Evolutionary conservation across 2,888 invertebrate species (phyloP), one percentile per base, ranked within the genome.

Genomic region (Nomada flava): DNA sequence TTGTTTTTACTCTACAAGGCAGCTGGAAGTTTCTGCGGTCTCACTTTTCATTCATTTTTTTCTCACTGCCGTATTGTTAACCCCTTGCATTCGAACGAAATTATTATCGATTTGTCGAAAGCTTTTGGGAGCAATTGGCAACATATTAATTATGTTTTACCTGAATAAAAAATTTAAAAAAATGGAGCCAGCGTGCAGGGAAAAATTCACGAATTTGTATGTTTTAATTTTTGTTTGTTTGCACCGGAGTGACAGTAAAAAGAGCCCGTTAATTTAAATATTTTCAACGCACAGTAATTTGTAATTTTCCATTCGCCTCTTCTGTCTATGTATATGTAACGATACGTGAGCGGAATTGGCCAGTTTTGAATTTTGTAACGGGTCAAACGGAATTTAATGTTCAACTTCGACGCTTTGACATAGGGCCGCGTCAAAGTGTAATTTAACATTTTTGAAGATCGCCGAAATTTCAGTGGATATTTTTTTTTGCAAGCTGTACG

Each of bases 21-120:
- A 44, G 29, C 29, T 7, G 47, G 20, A 72, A 63, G 42, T 47
- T 53, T 55, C 20, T 50, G 18, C 11, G 44, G 2, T 42, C 13
- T 5, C 36, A 36, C 20, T 52, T 18, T 4, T 13, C 20, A 44
- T 9, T 44, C 11, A 4, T 13, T 4, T 11, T 52, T 36, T 23
- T 4, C 23, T n/a, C 52, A 10, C 50, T 13, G 4, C 11, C 29
- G 3, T 52, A n/a, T 42, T 59, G 23, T 57, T 23, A 26, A 55
- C 47, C 47, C 36, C 36, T 62, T 53, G 36, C 77, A 53, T 67
- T 74, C 42, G 20, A 52, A 23, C 53, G 10, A 65, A 52, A 36
- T 65, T 65, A 29, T 47, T 55, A 36, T 20, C 23, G 36, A 55
- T 4, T 2, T 2, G 2, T 29, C 2, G 50, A 20, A 20, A n/a